Conservation (phyloP, 2,797 vertebrate genomes). For the Salarias fasciatus region DNA sequence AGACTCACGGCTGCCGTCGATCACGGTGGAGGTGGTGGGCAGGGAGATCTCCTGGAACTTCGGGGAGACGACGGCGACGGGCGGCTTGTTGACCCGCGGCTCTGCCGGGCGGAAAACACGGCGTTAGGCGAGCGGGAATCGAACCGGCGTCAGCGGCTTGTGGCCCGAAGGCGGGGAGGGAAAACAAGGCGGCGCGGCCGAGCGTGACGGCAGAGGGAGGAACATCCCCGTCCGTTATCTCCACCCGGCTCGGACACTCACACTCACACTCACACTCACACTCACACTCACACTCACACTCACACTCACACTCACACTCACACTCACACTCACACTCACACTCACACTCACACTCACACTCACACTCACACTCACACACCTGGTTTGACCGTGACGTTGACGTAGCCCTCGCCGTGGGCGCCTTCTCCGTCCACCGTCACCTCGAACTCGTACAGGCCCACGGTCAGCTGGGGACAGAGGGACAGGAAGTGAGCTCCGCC, state of each 20-base stretch:
- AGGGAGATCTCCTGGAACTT: conserved; percentile 94
- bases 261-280: no score
- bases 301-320: no score
- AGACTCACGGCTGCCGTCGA: conserved; percentile 98
- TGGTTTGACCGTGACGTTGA: conserved; percentile 97
- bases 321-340: no score
- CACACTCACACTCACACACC: no score
- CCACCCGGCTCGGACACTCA: conserved; percentile 1
- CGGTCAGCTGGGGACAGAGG: conserved; percentile 86
- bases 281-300: no score
- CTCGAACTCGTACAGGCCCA: conserved; percentile 95
- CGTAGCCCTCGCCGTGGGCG: conserved; percentile 90
- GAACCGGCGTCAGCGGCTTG: background rate
- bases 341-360: no score
- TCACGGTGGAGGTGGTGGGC: conserved; percentile 95
- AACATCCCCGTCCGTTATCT: conserved; percentile 3
- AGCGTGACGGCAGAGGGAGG: conserved; percentile 22
- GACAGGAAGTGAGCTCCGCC: conserved; percentile 8
- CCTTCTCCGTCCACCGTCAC: conserved; percentile 89
- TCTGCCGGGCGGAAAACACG: conserved; percentile 80
- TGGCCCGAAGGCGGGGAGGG: background rate
- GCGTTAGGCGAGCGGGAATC: conserved; percentile 41
- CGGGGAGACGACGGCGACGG: conserved; percentile 94
- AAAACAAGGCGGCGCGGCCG: conserved; percentile 13
- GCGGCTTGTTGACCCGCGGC: conserved; percentile 93